Evolutionary conservation across 2,113 vertebrate genomes (phyloP), one percentile per base, ranked within the genome.

Genomic region (Accipiter cooperii): DNA sequence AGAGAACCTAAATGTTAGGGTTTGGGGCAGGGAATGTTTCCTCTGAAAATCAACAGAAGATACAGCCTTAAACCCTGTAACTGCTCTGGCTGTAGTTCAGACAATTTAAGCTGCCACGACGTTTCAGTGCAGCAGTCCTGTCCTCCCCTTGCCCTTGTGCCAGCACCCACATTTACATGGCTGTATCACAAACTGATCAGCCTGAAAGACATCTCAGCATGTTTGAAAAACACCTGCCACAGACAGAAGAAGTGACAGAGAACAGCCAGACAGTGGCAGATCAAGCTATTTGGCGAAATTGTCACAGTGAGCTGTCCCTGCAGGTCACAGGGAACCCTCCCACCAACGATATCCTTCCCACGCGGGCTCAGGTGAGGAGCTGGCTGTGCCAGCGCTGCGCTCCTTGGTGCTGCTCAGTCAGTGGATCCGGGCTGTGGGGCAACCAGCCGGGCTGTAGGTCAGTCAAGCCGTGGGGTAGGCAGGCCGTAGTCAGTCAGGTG

Each of bases 321-420:
- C n/a, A 38, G 26, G 38, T 29, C 17, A 28, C 55, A 10, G 61
- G 54, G 6, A 20, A 65, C 60, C 4, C 66, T 55, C 25, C 58
- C 57, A 19, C 22, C 54, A 7, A 1, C 2, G 4, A 1, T 2
- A 8, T 8, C 76, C 47, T 24, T 21, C 78, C 74, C 17, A 0
- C 0, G 20, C 0, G 15, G 61, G 34, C 5, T 57, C 49, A 3
- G 58, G 38, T 0, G 33, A 86, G 63, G 33, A 58, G 38, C 6
- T 4, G 29, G 36, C 44, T 19, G 65, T 51, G 70, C 38, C 15
- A 4, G 34, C 6, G 40, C 69, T 5, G 16, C 0, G 3, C 5
- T 13, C 42, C 31, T 52, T 9, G 65, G 7, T 1, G 47, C 55
- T 0, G 64, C 11, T 58, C 69, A 10, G 60, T n/a, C 46, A 1